Conservation (phyloP, 1,140 invertebrate genomes). For the Orius insidiosus region DNA sequence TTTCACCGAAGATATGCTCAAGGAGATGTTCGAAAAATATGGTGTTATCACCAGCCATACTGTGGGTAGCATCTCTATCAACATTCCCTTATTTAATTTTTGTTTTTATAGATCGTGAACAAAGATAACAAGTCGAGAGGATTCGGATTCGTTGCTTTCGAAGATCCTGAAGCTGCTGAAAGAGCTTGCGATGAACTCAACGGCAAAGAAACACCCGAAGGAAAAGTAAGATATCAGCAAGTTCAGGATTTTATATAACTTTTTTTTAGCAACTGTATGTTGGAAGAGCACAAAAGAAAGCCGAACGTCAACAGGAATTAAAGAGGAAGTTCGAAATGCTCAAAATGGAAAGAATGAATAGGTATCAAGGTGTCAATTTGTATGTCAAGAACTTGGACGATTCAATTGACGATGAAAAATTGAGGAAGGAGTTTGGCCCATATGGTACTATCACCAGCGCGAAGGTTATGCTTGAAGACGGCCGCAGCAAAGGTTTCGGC, state of each 20-base stretch:
- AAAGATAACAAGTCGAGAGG: constrained; percentile 86
- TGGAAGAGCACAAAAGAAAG: constrained; percentile 95
- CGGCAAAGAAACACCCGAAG: constrained; percentile 71
- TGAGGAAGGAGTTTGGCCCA: constrained; percentile 83
- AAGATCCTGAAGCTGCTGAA: constrained; percentile 91
- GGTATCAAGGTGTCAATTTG: constrained; percentile 90
- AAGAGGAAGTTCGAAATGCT: constrained; percentile 91
- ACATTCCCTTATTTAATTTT: background rate
- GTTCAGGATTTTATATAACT: constrained; percentile 4
- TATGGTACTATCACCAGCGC: constrained; percentile 96
- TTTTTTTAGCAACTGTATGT: constrained; percentile 55
- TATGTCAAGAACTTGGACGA: constrained; percentile 99
- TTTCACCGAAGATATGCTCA: constrained; percentile 79
- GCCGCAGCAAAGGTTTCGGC: constrained; percentile 92
- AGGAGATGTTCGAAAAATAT: constrained; percentile 87
- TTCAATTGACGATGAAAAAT: constrained; percentile 86
- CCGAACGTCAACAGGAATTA: constrained; percentile 89
- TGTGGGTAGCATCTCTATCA: constrained; percentile 15
- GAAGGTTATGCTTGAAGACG: constrained; percentile 88
- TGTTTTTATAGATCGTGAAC: constrained; percentile 54
- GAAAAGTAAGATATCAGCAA: constrained; percentile 33
- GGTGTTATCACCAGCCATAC: constrained; percentile 81
- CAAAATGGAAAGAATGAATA: constrained; percentile 85
- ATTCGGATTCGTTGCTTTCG: constrained; percentile 99
- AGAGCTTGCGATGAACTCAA: constrained; percentile 79